A percentile compares a stretch with the other conserved stretches of the same genome.
phyloP scores from a whole-genome alignment of 2,113 vertebrate species.

The Nibea albiflora region DNA sequence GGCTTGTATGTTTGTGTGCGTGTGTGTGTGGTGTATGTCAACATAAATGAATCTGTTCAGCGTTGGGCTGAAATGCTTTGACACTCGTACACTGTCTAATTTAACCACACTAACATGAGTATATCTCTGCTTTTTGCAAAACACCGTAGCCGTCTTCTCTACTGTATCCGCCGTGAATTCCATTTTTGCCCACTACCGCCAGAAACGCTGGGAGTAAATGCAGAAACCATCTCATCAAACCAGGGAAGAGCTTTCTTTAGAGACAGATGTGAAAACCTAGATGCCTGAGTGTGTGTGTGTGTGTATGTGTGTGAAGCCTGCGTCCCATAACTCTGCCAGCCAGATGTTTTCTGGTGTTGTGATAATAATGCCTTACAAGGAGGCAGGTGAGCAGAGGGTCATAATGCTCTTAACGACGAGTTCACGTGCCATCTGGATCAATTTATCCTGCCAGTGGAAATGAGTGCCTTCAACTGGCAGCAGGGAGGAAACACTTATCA shows the following conservation, averaged over 20 bases:
- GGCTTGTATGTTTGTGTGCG: not conserved
- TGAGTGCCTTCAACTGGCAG: conserved; percentile 53
- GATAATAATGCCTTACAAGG: conserved; percentile 48
- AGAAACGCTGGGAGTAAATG: not conserved
- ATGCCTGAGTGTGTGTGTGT: conserved; percentile 9
- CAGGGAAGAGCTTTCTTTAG: not conserved
- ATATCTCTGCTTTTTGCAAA: not conserved
- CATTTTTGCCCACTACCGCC: not conserved
- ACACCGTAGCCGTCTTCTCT: too few relatives aligned
- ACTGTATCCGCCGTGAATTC: not conserved
- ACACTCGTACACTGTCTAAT: not conserved
- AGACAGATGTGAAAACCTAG: conserved; percentile 13
- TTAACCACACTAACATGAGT: not conserved
- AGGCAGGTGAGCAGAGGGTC: conserved; percentile 59
- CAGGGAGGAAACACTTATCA: conserved; percentile 37
- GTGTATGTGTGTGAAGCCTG: not conserved
- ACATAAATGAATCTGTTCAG: not conserved
- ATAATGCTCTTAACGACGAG: conserved; percentile 15
- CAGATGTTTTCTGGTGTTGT: conserved; percentile 48
- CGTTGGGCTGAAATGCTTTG: not conserved
- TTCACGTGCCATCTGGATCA: conserved; percentile 69
- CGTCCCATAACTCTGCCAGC: conserved; percentile 14
- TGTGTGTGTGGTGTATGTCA: conserved; percentile 19
- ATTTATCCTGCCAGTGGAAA: conserved; percentile 68
- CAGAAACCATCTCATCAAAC: conserved; percentile 14